Percentiles rank a stretch among this genome's conserved stretches.
Evolutionary conservation across 1,140 invertebrate genomes (phyloP).

Genomic region (Zaprionus ornatus): DNA sequence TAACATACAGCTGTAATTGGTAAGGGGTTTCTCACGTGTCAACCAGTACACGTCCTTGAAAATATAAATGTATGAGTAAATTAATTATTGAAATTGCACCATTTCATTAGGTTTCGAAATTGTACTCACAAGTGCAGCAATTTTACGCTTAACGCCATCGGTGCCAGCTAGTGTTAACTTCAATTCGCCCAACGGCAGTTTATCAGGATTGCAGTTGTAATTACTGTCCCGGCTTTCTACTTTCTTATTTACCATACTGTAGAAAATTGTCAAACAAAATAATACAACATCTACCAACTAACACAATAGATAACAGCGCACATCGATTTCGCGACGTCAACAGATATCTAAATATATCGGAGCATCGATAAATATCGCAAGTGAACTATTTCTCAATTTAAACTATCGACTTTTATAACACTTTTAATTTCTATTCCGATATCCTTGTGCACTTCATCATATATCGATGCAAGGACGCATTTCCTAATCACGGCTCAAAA

Average conservation of each 20-base stretch:
- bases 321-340: background rate
- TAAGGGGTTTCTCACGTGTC: conserved; percentile 53
- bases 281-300: conserved; percentile 3
- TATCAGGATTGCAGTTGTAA: conserved; percentile 61
- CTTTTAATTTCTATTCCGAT: background rate
- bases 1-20: conserved; percentile 62
- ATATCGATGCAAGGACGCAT: background rate
- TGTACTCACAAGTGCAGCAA: conserved; percentile 57
- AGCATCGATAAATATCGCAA: background rate
- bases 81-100: background rate
- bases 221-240: conserved; percentile 39
- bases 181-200: conserved; percentile 52
- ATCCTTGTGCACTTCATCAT: background rate
- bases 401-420: background rate
- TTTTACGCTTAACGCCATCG: conserved; percentile 48
- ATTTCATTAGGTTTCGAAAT: background rate
- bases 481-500: background rate
- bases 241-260: conserved; percentile 14
- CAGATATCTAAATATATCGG: background rate
- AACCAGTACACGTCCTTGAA: conserved; percentile 60
- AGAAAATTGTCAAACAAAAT: background rate
- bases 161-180: conserved; percentile 41
- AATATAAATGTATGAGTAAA: background rate
- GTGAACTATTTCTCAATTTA: background rate
- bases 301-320: background rate